Evolutionary conservation across 2,113 vertebrate species (phyloP).

Genomic region (Aptenodytes forsteri): DNA sequence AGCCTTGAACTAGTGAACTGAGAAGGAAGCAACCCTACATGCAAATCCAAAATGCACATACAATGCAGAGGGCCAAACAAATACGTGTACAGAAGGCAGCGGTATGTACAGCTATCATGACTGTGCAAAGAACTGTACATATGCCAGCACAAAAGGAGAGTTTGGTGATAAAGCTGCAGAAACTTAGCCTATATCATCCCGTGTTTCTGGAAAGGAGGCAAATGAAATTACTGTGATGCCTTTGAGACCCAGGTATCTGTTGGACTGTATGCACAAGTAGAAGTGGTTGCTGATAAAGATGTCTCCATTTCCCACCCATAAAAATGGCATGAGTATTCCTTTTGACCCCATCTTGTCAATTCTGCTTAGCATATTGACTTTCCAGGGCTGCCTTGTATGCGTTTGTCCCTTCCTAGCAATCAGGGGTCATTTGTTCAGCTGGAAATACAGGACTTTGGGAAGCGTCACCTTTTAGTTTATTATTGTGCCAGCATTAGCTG

Average conservation of each 20-base stretch:
- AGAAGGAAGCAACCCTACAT: neutral
- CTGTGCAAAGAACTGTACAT: neutral
- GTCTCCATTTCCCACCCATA: neutral
- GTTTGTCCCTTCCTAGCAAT: neutral
- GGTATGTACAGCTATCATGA: neutral
- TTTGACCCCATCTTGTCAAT: neutral
- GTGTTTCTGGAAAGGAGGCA: neutral
- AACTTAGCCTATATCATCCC: neutral
- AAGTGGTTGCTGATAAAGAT: neutral
- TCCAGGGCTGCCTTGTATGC: neutral
- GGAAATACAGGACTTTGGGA: neutral
- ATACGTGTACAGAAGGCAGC: neutral
- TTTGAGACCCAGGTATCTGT: neutral
- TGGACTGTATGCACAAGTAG: neutral
- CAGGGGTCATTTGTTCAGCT: neutral
- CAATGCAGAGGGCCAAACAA: neutral
- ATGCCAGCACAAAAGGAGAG: neutral
- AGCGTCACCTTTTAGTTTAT: neutral
- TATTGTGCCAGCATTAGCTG: constrained; percentile 17
- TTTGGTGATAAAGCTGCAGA: neutral
- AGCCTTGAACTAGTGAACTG: neutral
- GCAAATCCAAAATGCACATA: neutral
- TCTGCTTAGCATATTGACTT: neutral
- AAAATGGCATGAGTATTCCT: neutral
- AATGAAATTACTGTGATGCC: neutral